phyloP scores from a whole-genome alignment of 1,140 invertebrate genomes.

The Pseudomyrmex dendroicus region DNA sequence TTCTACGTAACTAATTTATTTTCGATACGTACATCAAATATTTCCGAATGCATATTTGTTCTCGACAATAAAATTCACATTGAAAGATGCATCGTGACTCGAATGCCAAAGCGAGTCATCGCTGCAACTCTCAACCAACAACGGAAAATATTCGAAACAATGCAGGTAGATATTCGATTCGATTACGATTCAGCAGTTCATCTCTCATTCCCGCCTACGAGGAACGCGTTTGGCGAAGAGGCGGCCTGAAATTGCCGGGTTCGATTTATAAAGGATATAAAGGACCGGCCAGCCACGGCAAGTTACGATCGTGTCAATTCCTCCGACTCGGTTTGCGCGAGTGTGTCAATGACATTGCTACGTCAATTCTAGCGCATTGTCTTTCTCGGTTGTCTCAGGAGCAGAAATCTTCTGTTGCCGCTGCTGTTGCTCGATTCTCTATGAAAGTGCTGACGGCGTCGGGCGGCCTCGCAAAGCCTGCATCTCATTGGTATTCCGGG shows the following conservation, averaged over 20 bases:
- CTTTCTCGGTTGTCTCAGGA: neutral
- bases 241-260: slow-evolving; percentile 68
- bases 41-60: too few relatives aligned
- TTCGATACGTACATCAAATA: too few relatives aligned
- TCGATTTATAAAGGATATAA: slow-evolving; percentile 61
- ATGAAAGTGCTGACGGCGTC: slow-evolving; percentile 65
- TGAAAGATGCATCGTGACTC: neutral
- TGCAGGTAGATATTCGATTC: slow-evolving; percentile 60
- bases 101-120: neutral
- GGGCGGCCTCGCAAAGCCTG: slow-evolving; percentile 65
- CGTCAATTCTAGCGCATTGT: slow-evolving; percentile 43
- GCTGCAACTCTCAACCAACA: slow-evolving; percentile 15
- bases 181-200: slow-evolving; percentile 70
- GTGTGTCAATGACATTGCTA: slow-evolving; percentile 65
- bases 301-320: slow-evolving; percentile 66
- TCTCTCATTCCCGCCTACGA: slow-evolving; percentile 69
- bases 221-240: slow-evolving; percentile 27
- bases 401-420: neutral
- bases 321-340: slow-evolving; percentile 37
- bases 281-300: slow-evolving; percentile 51
- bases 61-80: neutral
- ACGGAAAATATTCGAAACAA: slow-evolving; percentile 57
- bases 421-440: slow-evolving; percentile 49
- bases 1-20: too few relatives aligned
- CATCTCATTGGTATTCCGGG: slow-evolving; percentile 77